Conservation (phyloP, 2,113 vertebrate genomes). For the Chloropsis cyanopogon region DNA sequence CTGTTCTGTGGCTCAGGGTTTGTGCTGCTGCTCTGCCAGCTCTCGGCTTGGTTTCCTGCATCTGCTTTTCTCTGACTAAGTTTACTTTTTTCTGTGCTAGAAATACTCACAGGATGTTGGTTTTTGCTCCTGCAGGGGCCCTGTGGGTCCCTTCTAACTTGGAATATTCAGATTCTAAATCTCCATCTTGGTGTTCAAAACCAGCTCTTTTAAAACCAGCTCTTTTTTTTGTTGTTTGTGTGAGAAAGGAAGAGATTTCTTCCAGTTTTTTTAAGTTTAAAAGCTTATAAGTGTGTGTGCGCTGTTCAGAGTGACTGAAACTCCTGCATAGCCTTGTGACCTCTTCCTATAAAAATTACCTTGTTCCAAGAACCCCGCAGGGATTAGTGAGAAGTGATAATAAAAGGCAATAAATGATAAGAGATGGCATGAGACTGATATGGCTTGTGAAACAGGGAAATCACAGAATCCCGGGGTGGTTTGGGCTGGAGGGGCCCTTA, state of each 20-base stretch:
- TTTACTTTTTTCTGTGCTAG: not conserved
- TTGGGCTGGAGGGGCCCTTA: not conserved
- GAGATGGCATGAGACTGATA: not conserved
- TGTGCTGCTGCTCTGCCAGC: not conserved
- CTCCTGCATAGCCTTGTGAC: not conserved
- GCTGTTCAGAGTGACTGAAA: not conserved
- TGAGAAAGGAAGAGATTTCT: not conserved
- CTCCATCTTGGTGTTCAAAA: not conserved
- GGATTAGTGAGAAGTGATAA: not conserved
- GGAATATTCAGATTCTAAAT: not conserved
- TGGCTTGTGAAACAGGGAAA: not conserved
- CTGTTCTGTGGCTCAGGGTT: constrained; percentile 1
- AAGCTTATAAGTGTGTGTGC: not conserved
- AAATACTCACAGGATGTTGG: not conserved
- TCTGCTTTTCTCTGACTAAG: not conserved
- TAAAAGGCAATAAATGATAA: not conserved
- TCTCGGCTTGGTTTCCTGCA: not conserved
- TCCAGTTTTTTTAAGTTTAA: not conserved
- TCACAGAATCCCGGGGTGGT: fast-evolving
- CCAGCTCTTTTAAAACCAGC: not conserved
- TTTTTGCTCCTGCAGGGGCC: not conserved
- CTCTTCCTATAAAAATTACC: not conserved
- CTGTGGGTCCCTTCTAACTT: not conserved
- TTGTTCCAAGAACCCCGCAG: not conserved
- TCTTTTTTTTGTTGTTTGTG: not conserved